phyloP scores from a whole-genome alignment of 2,888 invertebrate species.

The Heliconius cydno region DNA sequence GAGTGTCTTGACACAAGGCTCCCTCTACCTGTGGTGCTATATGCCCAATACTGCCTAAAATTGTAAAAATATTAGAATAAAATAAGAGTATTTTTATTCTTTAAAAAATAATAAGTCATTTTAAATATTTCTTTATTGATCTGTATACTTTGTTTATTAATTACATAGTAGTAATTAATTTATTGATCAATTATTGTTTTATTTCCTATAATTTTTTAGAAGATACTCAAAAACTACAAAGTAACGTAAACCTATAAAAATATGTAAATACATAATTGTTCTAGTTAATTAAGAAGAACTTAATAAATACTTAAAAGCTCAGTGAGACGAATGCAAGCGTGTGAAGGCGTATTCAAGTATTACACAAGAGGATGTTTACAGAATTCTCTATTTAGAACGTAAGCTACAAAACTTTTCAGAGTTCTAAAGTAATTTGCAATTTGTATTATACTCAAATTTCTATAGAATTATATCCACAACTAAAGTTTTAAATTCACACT shows the following conservation, averaged over 20 bases:
- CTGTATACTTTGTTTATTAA: too few relatives aligned
- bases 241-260: not conserved
- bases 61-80: too few relatives aligned
- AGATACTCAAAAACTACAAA: not conserved
- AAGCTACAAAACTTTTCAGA: not conserved
- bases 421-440: conserved; percentile 6
- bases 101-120: too few relatives aligned
- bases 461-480: not conserved
- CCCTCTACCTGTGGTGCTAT: too few relatives aligned
- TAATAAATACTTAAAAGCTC: not conserved
- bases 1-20: too few relatives aligned
- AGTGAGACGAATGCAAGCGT: not conserved
- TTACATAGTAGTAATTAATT: too few relatives aligned
- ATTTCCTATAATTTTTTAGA: too few relatives aligned
- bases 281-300: not conserved
- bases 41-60: too few relatives aligned
- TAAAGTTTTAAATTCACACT: too few relatives aligned
- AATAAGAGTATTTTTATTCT: too few relatives aligned
- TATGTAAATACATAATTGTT: not conserved
- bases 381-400: not conserved
- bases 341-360: conserved; percentile 5
- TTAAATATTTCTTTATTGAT: too few relatives aligned
- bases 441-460: not conserved
- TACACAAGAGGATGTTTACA: conserved; percentile 7
- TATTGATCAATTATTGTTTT: too few relatives aligned